Percentiles rank a stretch among this genome's conserved stretches.
These are phyloP conservation scores for Sander vitreus DNA, from an alignment of 2,113 vertebrate genomes.

Conservation along the genomic window DNA sequence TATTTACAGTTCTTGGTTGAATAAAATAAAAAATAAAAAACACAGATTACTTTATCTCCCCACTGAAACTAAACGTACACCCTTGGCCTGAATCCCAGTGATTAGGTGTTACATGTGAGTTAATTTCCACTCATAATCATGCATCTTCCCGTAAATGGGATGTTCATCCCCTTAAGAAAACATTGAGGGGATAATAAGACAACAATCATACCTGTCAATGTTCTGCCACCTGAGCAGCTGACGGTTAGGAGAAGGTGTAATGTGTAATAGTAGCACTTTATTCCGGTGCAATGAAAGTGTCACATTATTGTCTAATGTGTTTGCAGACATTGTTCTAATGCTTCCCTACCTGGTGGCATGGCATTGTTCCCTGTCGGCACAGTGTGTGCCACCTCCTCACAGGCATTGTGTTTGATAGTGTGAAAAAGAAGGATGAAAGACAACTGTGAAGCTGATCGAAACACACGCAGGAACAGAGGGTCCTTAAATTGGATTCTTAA, in stretches of 20 bases:
- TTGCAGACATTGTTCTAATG: constrained; percentile 36
- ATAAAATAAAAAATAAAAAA: too few relatives aligned
- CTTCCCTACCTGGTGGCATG: constrained; percentile 10
- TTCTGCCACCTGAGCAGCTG: background rate
- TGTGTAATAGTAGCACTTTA: constrained; percentile 38
- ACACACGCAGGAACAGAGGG: constrained; percentile 27
- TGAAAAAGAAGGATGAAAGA: constrained; percentile 38
- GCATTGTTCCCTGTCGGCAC: constrained; percentile 35
- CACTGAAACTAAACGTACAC: background rate
- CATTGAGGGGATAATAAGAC: background rate
- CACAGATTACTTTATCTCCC: background rate
- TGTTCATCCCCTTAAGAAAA: constrained; percentile 21
- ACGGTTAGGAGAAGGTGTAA: constrained; percentile 22
- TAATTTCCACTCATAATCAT: background rate
- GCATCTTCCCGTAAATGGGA: background rate
- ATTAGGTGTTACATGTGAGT: background rate
- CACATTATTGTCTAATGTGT: constrained; percentile 18
- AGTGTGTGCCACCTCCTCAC: constrained; percentile 20
- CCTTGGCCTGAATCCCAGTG: constrained; percentile 5
- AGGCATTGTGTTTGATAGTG: constrained; percentile 40
- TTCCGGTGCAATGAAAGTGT: constrained; percentile 36
- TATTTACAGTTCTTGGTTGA: background rate
- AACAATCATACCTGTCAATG: background rate
- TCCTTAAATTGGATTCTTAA: constrained; percentile 47
- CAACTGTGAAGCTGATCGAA: constrained; percentile 34